Base-by-base conservation (phyloP, 2,797 vertebrate genomes). In the Columba guinea region DNA sequence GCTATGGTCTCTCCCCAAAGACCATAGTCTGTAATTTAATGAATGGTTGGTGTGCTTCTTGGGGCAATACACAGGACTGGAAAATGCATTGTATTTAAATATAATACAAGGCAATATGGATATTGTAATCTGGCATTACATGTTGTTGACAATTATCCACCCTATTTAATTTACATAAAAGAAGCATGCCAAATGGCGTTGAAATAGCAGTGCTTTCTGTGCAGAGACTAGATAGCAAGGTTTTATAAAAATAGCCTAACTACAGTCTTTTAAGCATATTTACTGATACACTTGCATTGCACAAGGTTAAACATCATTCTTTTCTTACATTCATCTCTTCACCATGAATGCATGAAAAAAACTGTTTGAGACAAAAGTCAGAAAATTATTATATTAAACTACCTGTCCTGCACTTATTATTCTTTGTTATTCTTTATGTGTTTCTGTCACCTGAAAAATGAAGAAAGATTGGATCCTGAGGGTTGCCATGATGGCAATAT, bases 101-200 rank as follows among this genome's bases (percentile, higher is more conserved):
- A 44, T 34, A 48, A 69, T 75, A 13, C 6, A 30, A 68, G 49
- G n/a, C 18, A 65, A 69, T 59, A n/a, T 20, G 73, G 17, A 16
- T 80, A 22, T 28, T 70, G 5, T 84, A 96, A 94, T 53, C 30
- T 79, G 58, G 26, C 13, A 26, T 81, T 91, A 49, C 63, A 13
- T 48, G 34, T 68, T 89, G 56, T 74, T 89, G 48, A 80, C 48
- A 91, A 60, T 89, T 90, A 84, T 56, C 49, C 41, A 37, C 7
- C 21, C 89, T 19, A 84, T 96, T 96, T 95, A 74, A 69, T 92
- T 95, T 96, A 73, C 64, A 65, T 91, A 89, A 32, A 60, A 89
- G 91, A 92, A 64, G 4, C 23, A 48, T 48, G 27, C 9, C 34
- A 87, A 92, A 82, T 86, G 71, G 7, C 49, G 94, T 59, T 89